Percentiles rank a stretch among this genome's conserved stretches.
phyloP scores from a whole-genome alignment of 2,113 vertebrate species.

The Pteropus alecto region DNA sequence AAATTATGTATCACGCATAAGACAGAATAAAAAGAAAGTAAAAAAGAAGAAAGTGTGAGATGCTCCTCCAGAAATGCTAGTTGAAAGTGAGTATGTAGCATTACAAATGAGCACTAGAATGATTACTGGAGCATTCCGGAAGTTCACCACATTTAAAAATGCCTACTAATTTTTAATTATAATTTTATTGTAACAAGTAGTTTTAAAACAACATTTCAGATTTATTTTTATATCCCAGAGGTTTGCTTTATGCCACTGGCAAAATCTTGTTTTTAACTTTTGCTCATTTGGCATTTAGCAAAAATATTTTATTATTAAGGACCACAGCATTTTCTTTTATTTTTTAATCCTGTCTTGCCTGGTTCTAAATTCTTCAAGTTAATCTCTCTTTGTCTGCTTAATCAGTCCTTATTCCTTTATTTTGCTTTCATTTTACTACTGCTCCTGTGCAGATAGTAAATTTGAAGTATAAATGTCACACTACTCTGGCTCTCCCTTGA shows the following conservation, averaged over 20 bases:
- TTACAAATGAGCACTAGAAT: neutral
- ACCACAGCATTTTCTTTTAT: neutral
- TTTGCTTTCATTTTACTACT: neutral
- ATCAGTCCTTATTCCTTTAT: neutral
- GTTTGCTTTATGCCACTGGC: neutral
- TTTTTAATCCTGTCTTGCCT: neutral
- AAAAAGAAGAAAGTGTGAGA: neutral
- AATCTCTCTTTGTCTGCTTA: neutral
- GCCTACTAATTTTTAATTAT: neutral
- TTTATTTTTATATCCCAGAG: neutral
- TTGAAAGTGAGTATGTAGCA: neutral
- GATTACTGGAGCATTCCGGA: neutral
- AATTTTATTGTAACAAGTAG: neutral
- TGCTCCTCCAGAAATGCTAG: neutral
- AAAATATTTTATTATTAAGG: constrained; percentile 14
- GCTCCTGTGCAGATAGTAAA: neutral
- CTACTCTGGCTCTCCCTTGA: neutral
- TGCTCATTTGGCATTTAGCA: neutral
- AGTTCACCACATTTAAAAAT: neutral
- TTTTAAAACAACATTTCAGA: neutral
- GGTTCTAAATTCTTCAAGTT: neutral
- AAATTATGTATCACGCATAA: neutral
- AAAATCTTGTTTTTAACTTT: constrained; percentile 6
- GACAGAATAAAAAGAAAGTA: neutral
- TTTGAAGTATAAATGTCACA: neutral